Evolutionary conservation across 1,140 invertebrate species (phyloP).

Genomic region (Drosophila gunungcola): DNA sequence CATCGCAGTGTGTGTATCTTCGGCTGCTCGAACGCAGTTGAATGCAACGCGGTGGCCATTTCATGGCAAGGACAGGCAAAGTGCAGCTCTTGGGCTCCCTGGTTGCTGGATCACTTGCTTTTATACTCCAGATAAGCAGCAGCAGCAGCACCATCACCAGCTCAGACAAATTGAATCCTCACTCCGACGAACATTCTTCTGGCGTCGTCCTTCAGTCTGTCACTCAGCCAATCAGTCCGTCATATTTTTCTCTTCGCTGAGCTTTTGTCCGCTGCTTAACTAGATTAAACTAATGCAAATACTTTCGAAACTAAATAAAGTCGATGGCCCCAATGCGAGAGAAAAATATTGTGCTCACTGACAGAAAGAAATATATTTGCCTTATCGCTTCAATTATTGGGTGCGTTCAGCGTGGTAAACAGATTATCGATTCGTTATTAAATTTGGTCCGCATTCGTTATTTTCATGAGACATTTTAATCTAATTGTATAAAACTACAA

Average conservation of each 20-base stretch:
- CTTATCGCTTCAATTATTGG: slow-evolving; percentile 27
- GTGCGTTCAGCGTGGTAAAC: slow-evolving; percentile 1
- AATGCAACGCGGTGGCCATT: slow-evolving; percentile 47
- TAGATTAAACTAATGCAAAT: slow-evolving; percentile 33
- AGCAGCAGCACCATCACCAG: slow-evolving; percentile 40
- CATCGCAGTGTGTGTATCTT: slow-evolving; percentile 27
- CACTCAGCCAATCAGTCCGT: slow-evolving; percentile 21
- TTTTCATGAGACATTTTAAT: neutral
- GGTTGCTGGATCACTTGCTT: slow-evolving; percentile 63
- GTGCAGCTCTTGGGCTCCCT: slow-evolving; percentile 21
- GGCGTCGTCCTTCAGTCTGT: slow-evolving; percentile 2
- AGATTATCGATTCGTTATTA: neutral
- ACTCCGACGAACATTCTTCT: neutral
- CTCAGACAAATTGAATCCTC: slow-evolving; percentile 24
- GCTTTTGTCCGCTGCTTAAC: slow-evolving; percentile 23
- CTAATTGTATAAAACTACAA: too few species aligned
- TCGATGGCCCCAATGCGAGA: slow-evolving; percentile 3
- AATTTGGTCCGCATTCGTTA: neutral
- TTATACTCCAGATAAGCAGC: slow-evolving; percentile 56
- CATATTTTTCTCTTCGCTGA: slow-evolving; percentile 65
- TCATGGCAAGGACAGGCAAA: slow-evolving; percentile 15
- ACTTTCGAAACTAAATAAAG: slow-evolving; percentile 39
- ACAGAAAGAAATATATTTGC: neutral
- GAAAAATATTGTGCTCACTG: slow-evolving; percentile 8
- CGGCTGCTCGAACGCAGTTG: slow-evolving; percentile 40